These are phyloP conservation scores for Drosophila pruinosa DNA, from an alignment of 1,140 invertebrate species.

Conservation along the genomic window DNA sequence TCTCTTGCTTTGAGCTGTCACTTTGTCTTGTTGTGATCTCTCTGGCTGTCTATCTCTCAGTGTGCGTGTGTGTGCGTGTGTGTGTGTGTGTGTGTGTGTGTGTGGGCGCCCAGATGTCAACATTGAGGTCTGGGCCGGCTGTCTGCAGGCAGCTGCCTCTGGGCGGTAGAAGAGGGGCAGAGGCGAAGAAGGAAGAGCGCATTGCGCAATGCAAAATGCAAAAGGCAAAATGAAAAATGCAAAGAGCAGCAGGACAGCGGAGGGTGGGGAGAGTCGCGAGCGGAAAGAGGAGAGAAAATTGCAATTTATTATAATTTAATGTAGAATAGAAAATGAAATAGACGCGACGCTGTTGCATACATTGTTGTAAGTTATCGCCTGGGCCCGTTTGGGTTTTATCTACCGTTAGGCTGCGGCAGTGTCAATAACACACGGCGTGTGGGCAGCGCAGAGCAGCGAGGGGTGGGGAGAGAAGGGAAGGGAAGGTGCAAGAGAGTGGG, in stretches of 20 bases:
- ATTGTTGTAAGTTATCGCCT: slow-evolving; percentile 61
- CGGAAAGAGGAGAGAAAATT: slow-evolving; percentile 34
- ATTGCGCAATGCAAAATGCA: slow-evolving; percentile 61
- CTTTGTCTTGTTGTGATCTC: slow-evolving; percentile 15
- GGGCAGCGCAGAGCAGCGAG: background rate
- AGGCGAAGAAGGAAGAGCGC: slow-evolving; percentile 37
- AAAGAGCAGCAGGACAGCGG: background rate
- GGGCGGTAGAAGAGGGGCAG: slow-evolving; percentile 2
- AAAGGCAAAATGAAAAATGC: background rate
- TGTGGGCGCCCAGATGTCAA: slow-evolving; percentile 44
- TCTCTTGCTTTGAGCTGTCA: slow-evolving; percentile 10
- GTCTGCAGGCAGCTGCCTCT: background rate
- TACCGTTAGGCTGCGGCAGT: slow-evolving; percentile 70
- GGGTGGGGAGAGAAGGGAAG: background rate
- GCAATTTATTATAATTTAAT: slow-evolving; percentile 81
- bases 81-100: background rate
- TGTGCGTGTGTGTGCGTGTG: background rate
- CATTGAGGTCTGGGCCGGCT: slow-evolving; percentile 36
- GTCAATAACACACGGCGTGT: slow-evolving; percentile 66
- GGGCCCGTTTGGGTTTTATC: slow-evolving; percentile 72
- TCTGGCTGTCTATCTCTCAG: background rate
- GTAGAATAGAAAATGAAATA: slow-evolving; percentile 78
- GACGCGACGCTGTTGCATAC: slow-evolving; percentile 61
- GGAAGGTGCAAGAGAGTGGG: slow-evolving; percentile 18
- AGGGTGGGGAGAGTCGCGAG: slow-evolving; percentile 18